phyloP scores from a whole-genome alignment of 2,888 invertebrate genomes.

The Macropis europaea region DNA sequence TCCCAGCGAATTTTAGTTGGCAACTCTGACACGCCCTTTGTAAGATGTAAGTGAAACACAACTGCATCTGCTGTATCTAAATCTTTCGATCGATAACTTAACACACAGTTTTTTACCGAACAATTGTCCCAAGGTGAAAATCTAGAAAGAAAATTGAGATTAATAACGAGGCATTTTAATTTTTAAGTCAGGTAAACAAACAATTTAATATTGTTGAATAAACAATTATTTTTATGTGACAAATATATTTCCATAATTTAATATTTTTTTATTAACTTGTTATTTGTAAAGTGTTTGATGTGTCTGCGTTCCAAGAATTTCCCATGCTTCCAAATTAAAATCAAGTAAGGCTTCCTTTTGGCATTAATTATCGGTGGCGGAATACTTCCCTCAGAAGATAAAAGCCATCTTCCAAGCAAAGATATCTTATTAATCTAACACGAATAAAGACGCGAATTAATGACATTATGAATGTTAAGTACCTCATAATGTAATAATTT shows the following conservation, averaged over 20 bases:
- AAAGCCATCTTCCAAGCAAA: conserved; percentile 78
- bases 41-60: conserved; percentile 82
- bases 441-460: conserved; percentile 24
- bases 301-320: conserved; percentile 82
- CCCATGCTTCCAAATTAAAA: conserved; percentile 84
- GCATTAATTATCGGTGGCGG: conserved; percentile 59
- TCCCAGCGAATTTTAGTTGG: conserved; percentile 79
- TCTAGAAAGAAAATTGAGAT: conserved; percentile 72
- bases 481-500: too few species aligned
- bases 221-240: background rate
- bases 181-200: background rate
- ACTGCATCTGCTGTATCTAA: conserved; percentile 84
- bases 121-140: conserved; percentile 82
- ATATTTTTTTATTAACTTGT: conserved; percentile 55
- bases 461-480: background rate
- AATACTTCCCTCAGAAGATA: conserved; percentile 69
- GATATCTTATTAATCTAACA: conserved; percentile 73
- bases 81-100: conserved; percentile 82
- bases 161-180: background rate
- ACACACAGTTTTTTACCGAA: conserved; percentile 83
- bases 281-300: conserved; percentile 80
- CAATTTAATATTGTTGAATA: background rate
- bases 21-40: conserved; percentile 80
- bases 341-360: conserved; percentile 74
- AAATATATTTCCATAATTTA: background rate